Evolutionary conservation across 2,113 vertebrate genomes (phyloP).

Genomic region (Talpa occidentalis): DNA sequence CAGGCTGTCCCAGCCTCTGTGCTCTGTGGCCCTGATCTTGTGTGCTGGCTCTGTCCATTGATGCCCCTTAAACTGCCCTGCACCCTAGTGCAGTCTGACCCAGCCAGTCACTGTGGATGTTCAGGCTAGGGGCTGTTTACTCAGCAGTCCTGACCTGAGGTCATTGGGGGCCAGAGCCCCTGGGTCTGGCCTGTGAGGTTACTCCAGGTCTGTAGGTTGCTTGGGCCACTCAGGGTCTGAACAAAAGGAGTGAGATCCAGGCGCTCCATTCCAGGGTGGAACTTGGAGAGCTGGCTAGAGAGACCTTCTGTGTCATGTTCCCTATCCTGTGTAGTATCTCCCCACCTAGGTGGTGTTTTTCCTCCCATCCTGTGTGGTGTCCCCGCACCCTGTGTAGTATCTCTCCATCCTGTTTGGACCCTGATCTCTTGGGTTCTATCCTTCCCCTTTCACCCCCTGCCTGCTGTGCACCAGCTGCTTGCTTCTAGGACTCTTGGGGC

Average conservation of each 20-base stretch:
- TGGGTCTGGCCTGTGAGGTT: background rate
- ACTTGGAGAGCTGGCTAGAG: background rate
- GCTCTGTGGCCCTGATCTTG: background rate
- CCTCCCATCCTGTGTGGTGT: background rate
- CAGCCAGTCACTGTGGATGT: background rate
- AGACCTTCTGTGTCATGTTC: background rate
- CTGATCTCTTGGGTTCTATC: background rate
- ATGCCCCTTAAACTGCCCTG: fast-evolving
- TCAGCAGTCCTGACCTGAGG: background rate
- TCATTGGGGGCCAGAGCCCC: background rate
- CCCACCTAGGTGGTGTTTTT: no score
- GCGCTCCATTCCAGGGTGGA: background rate
- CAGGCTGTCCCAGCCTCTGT: background rate
- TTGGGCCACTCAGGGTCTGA: background rate
- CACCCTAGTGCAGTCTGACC: background rate
- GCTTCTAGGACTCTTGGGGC: background rate
- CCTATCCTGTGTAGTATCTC: background rate
- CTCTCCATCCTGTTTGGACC: background rate
- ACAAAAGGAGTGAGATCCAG: background rate
- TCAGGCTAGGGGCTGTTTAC: background rate
- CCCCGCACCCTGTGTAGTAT: background rate
- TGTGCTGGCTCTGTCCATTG: background rate
- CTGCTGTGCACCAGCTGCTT: background rate
- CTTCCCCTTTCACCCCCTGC: background rate
- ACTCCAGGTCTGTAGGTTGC: background rate